These are phyloP conservation scores for Coelopa frigida DNA, from an alignment of 1,140 invertebrate species.

Conservation along the genomic window DNA sequence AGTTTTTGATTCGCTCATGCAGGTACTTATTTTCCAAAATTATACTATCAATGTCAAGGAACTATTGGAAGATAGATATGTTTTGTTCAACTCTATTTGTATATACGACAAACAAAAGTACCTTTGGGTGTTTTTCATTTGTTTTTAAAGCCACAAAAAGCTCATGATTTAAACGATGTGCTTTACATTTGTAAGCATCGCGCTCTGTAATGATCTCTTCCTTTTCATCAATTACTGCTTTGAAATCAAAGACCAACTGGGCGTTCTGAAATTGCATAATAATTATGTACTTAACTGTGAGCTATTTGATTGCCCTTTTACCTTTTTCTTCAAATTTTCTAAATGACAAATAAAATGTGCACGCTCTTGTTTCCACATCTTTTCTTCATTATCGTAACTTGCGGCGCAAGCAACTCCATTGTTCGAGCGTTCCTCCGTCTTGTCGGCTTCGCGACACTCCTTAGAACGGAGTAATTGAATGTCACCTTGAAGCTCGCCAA, in stretches of 20 bases:
- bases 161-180: slow-evolving; percentile 74
- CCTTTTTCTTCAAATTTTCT: slow-evolving; percentile 57
- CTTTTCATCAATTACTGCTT: slow-evolving; percentile 75
- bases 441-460: slow-evolving; percentile 12
- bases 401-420: slow-evolving; percentile 27
- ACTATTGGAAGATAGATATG: slow-evolving; percentile 31
- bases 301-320: not conserved
- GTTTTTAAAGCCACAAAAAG: slow-evolving; percentile 64
- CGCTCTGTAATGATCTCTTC: slow-evolving; percentile 74
- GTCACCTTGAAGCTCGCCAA: slow-evolving; percentile 65
- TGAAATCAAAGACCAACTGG: slow-evolving; percentile 56
- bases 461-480: slow-evolving; percentile 54
- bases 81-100: slow-evolving; percentile 12
- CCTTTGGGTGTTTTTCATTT: slow-evolving; percentile 43
- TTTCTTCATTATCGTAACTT: slow-evolving; percentile 31
- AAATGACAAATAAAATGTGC: slow-evolving; percentile 63
- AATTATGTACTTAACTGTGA: not conserved
- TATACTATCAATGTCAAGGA: slow-evolving; percentile 74
- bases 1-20: slow-evolving; percentile 71
- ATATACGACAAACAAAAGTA: slow-evolving; percentile 1
- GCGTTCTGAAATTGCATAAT: slow-evolving; percentile 24
- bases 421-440: slow-evolving; percentile 22
- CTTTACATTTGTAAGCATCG: slow-evolving; percentile 79
- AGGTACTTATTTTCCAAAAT: slow-evolving; percentile 78
- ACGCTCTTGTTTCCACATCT: slow-evolving; percentile 49